Percentiles rank a stretch among this genome's conserved stretches.
Conservation (phyloP, 2,797 vertebrate genomes). For the Phrynocephalus forsythii region DNA sequence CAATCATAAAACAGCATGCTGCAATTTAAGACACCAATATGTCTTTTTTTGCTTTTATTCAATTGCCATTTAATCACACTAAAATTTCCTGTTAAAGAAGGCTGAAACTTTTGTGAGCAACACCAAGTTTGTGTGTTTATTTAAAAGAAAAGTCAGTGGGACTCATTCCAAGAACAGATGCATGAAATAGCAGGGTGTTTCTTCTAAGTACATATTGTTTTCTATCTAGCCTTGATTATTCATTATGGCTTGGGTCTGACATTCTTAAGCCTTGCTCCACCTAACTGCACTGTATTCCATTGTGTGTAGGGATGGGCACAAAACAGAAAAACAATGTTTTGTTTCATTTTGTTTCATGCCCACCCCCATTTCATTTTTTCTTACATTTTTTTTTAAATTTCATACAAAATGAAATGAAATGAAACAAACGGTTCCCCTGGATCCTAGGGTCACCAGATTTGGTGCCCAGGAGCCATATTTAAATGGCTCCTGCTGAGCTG, state of each 20-base stretch:
- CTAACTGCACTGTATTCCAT: background rate
- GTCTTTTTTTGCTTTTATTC: background rate
- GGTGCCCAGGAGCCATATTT: too few species aligned
- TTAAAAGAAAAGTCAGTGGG: background rate
- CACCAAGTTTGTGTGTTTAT: background rate
- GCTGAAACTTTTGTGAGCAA: background rate
- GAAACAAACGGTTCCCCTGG: too few species aligned
- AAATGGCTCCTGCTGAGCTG: too few species aligned
- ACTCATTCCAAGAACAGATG: background rate
- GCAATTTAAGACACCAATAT: too few species aligned
- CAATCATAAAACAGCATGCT: too few species aligned
- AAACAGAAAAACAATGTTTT: too few species aligned
- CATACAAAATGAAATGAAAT: too few species aligned
- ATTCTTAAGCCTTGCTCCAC: background rate
- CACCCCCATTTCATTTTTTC: too few species aligned
- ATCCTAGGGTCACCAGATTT: too few species aligned
- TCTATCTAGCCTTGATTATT: background rate
- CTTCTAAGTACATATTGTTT: background rate
- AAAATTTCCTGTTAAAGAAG: background rate
- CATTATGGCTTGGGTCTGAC: background rate
- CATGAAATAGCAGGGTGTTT: background rate
- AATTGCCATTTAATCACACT: background rate
- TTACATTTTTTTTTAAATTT: too few species aligned
- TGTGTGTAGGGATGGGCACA: too few species aligned
- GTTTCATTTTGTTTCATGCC: too few species aligned